Evolutionary conservation across 2,888 invertebrate species (phyloP), one percentile per base, ranked within the genome.

Genomic region (Seira ritae): DNA sequence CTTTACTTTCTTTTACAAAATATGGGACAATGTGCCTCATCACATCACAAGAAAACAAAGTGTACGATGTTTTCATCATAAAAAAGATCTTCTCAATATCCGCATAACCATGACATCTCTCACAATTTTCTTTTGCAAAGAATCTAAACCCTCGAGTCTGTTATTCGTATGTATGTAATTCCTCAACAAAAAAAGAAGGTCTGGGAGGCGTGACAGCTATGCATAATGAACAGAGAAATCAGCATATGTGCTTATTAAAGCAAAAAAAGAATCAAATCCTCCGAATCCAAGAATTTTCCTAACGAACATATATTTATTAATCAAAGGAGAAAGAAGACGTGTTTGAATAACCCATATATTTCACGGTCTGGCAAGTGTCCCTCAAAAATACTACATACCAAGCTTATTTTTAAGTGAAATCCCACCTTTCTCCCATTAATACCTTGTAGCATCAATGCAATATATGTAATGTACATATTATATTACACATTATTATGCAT

Each of bases 191-290:
- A n/a, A 8, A 8, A 50, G 50, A 8, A 15, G 50, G 50, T n/a
- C 15, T 74, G 74, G 74, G 70, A 80, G 22, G 50, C 65, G 55
- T 74, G 80, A 74, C 80, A 80, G 80, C 80, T 80, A 80, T 74
- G 74, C 73, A 80, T 80, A 80, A 80, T 80, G 74, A 80, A 70
- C 73, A 80, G 74, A 80, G 15, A 80, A 80, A 80, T 80, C 80
- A 80, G 74, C 80, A 80, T 80, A 80, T 80, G 80, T 69, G 80
- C 70, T 74, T 80, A 75, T 50, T 12, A 23, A 62, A 65, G 22
- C 17, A 70, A 70, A n/a, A n/a, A 12, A 15, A 12, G 50, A 50
- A 50, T 50, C 50, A 50, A n/a, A 50, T 50, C 50, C 17, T 50
- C 1, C 50, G 15, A n/a, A 17, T 15, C 55, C 24, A 23, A 22